A percentile compares a stretch with the other conserved stretches of the same genome.
Evolutionary conservation across 2,888 invertebrate genomes (phyloP).

Genomic region (Nasonovia ribisnigri): DNA sequence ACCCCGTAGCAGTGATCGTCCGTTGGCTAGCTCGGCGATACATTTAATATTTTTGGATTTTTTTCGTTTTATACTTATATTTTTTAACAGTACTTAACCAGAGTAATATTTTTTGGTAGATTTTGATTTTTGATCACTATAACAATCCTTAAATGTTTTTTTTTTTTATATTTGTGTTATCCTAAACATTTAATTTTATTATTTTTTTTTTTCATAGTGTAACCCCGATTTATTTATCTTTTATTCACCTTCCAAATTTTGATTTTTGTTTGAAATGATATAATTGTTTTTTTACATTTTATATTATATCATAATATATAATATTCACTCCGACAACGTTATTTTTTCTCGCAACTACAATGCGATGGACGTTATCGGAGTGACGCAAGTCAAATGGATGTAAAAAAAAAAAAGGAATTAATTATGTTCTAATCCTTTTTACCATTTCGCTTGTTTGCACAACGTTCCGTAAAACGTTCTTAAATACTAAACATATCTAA

Average conservation of each 20-base stretch:
- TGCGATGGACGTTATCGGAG: background rate
- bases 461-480: slow-evolving; percentile 20
- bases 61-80: slow-evolving; percentile 28
- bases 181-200: slow-evolving; percentile 36
- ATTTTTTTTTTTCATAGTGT: slow-evolving; percentile 28
- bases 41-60: slow-evolving; percentile 39
- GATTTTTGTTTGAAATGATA: slow-evolving; percentile 54
- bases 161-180: slow-evolving; percentile 27
- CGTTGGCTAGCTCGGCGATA: slow-evolving; percentile 62
- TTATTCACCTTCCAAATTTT: slow-evolving; percentile 45
- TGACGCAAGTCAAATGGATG: slow-evolving; percentile 34
- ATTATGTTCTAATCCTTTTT: slow-evolving; percentile 43
- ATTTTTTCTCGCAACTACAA: background rate
- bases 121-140: slow-evolving; percentile 56
- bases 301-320: slow-evolving; percentile 12
- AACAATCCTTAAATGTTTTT: slow-evolving; percentile 35
- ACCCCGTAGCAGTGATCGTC: slow-evolving; percentile 60
- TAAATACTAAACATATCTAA: slow-evolving; percentile 31
- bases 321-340: slow-evolving; percentile 23
- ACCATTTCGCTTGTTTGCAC: slow-evolving; percentile 48
- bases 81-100: slow-evolving; percentile 53
- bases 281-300: background rate
- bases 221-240: slow-evolving; percentile 35
- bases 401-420: slow-evolving; percentile 37
- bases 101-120: slow-evolving; percentile 59